phyloP scores from a whole-genome alignment of 1,140 invertebrate species.

The Pseudomyrmex gracilis region DNA sequence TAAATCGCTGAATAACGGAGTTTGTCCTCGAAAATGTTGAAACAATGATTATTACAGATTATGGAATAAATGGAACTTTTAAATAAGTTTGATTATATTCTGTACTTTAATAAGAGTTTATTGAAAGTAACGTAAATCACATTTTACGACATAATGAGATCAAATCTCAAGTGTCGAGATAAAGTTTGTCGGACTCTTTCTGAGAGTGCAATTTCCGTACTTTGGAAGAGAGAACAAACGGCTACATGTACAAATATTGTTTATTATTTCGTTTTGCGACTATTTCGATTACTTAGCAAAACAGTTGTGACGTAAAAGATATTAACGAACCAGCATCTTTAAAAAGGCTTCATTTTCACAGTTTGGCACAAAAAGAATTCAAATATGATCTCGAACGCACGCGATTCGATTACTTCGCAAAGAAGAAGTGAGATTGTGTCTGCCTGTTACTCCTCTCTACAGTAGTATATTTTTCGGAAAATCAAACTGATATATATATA shows the following conservation, averaged over 20 bases:
- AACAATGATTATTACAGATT: slow-evolving; percentile 26
- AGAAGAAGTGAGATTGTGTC: background rate
- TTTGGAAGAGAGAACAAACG: no score
- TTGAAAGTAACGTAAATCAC: slow-evolving; percentile 1
- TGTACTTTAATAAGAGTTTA: background rate
- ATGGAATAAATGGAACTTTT: background rate
- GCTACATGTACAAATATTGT: background rate
- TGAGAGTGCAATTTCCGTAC: background rate
- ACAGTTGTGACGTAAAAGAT: background rate
- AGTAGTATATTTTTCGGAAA: background rate
- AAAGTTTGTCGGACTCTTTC: background rate
- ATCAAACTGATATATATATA: background rate
- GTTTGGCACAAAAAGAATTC: background rate
- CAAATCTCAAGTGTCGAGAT: background rate
- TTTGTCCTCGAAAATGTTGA: background rate
- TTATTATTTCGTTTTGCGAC: background rate
- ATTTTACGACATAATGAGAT: background rate
- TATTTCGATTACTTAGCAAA: background rate
- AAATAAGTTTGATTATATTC: background rate
- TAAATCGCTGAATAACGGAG: background rate
- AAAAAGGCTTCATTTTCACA: background rate
- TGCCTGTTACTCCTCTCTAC: background rate
- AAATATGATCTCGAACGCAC: background rate
- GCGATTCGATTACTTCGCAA: background rate
- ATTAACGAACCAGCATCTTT: background rate